Conservation (phyloP, 2,113 vertebrate species). For the Ondatra zibethicus region DNA sequence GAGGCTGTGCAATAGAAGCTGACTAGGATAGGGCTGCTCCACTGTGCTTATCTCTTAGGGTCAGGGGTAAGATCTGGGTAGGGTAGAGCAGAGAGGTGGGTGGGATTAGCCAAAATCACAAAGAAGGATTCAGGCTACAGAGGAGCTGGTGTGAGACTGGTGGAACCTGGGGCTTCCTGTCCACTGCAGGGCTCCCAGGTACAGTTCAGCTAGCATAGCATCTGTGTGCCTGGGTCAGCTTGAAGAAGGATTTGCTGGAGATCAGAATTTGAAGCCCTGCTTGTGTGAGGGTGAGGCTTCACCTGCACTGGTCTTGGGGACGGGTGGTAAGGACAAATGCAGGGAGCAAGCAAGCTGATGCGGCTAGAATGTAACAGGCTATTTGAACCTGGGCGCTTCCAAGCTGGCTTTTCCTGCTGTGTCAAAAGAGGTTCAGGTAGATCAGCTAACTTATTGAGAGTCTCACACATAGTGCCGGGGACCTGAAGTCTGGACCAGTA, state of each 20-base stretch:
- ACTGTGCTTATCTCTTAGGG: neutral
- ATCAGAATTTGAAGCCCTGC: no score
- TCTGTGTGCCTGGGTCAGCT: neutral
- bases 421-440: neutral
- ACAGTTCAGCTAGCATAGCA: neutral
- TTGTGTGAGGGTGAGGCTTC: fast-evolving
- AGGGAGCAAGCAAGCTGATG: neutral
- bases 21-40: neutral
- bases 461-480: neutral
- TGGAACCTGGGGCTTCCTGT: neutral
- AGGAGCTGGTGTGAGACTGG: neutral
- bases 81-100: neutral
- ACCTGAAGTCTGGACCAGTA: neutral
- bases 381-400: neutral
- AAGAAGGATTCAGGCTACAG: neutral
- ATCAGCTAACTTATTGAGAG: neutral
- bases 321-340: neutral
- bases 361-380: neutral
- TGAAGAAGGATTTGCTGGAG: neutral
- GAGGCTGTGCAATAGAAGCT: neutral
- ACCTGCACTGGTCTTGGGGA: neutral
- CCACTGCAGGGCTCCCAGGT: neutral
- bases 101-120: neutral
- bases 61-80: neutral
- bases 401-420: fast-evolving